These are phyloP conservation scores for Cirrhinus molitorella DNA, from an alignment of 2,797 vertebrate species.

Conservation along the genomic window DNA sequence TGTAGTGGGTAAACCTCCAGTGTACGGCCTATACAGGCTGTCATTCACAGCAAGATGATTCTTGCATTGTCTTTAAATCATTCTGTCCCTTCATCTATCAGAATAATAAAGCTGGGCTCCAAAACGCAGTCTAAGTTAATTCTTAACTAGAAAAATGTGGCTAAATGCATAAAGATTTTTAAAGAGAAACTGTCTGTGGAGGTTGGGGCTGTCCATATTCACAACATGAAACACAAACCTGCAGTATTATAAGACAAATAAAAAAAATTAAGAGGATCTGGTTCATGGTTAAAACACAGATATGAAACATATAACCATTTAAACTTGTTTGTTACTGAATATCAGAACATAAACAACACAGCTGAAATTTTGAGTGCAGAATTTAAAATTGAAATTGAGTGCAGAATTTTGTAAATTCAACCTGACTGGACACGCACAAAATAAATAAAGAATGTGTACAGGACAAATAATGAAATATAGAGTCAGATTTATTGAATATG, in stretches of 20 bases:
- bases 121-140: too few species aligned
- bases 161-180: neutral
- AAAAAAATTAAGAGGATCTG: neutral
- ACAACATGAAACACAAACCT: neutral
- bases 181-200: neutral
- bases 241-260: too few species aligned
- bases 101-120: conserved; percentile 82
- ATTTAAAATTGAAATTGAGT: neutral
- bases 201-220: neutral
- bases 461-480: neutral
- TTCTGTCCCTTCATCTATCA: conserved; percentile 96
- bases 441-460: neutral
- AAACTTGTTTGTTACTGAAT: neutral
- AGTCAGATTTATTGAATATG: neutral
- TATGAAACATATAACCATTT: neutral
- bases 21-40: conserved; percentile 94
- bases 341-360: neutral
- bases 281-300: neutral
- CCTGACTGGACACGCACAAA: neutral
- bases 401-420: neutral
- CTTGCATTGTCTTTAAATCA: too few species aligned
- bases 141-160: neutral
- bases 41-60: conserved; percentile 89
- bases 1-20: conserved; percentile 77
- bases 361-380: neutral